phyloP scores from a whole-genome alignment of 2,888 invertebrate genomes.

The Phrixothrix hirtus region DNA sequence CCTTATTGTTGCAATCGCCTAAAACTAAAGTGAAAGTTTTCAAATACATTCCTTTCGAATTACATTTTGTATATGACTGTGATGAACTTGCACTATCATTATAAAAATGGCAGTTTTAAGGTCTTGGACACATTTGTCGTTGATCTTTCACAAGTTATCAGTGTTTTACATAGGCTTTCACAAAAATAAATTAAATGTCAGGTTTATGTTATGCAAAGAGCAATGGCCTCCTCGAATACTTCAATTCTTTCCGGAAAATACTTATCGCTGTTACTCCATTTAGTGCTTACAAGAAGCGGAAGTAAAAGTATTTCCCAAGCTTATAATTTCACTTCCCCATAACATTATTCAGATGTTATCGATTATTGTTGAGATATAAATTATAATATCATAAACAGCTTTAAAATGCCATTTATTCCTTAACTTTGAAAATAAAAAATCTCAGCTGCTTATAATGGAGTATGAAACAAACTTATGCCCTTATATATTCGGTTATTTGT shows the following conservation, averaged over 20 bases:
- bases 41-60: slow-evolving; percentile 14
- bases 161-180: background rate
- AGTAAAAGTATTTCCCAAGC: background rate
- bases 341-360: background rate
- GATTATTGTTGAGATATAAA: no score
- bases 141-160: background rate
- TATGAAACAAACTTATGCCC: no score
- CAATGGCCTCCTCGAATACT: no score
- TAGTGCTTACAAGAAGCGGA: background rate
- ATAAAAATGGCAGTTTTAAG: slow-evolving; percentile 4
- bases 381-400: no score
- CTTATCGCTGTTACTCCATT: background rate
- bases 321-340: background rate
- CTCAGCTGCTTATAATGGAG: no score
- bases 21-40: slow-evolving; percentile 28
- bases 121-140: slow-evolving; percentile 3
- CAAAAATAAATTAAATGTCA: background rate
- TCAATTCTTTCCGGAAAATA: no score
- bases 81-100: slow-evolving; percentile 32
- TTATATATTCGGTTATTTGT: no score
- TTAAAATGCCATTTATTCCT: no score
- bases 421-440: no score
- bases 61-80: slow-evolving; percentile 23
- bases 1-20: slow-evolving; percentile 14
- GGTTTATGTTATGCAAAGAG: background rate